phyloP scores from a whole-genome alignment of 2,113 vertebrate genomes.

The Gyps fulvus region DNA sequence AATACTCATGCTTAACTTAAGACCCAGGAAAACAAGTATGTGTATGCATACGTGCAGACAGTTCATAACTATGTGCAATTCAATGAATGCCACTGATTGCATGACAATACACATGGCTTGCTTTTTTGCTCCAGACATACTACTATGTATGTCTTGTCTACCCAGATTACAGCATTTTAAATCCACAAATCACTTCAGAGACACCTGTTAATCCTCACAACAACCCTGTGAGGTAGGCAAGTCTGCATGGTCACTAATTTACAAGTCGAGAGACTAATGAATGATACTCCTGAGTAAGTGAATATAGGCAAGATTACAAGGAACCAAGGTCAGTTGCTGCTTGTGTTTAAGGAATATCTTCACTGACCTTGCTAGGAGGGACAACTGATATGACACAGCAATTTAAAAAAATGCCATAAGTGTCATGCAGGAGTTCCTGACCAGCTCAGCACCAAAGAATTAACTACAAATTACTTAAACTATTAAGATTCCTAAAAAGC shows the following conservation, averaged over 20 bases:
- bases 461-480: not conserved
- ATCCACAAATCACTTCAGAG: not conserved
- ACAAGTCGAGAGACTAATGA: not conserved
- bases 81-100: not conserved
- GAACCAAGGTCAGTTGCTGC: not conserved
- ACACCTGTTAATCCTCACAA: not conserved
- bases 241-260: not conserved
- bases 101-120: not conserved
- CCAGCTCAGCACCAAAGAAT: not conserved
- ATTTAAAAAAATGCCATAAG: not conserved
- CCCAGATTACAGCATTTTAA: not conserved
- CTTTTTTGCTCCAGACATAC: not conserved
- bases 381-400: not conserved
- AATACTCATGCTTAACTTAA: not conserved
- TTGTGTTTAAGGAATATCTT: not conserved
- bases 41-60: not conserved
- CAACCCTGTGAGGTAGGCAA: not conserved
- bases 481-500: conserved; percentile 19
- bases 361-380: not conserved
- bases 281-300: not conserved
- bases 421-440: conserved; percentile 44
- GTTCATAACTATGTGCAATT: not conserved
- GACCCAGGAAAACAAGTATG: not conserved
- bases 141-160: not conserved
- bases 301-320: not conserved